Base-by-base conservation (phyloP, 2,888 invertebrate genomes). In the Lingula anatina region DNA sequence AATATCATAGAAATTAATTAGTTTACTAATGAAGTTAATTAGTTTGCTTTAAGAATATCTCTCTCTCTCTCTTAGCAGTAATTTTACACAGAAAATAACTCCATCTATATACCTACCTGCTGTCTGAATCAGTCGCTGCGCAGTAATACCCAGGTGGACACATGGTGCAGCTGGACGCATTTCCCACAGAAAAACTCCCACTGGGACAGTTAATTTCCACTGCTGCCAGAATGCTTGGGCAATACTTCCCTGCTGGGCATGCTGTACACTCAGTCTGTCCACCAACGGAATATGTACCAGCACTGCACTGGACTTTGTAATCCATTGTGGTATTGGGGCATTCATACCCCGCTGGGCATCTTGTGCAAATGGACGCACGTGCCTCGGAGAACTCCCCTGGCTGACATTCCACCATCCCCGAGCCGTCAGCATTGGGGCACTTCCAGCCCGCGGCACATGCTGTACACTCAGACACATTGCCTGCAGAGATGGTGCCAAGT, bases 91-190 rank as follows among this genome's bases (percentile, higher is more conserved):
- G n/a, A n/a, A n/a, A n/a, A n/a, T n/a, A n/a, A n/a, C n/a, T n/a
- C n/a, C n/a, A n/a, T n/a, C n/a, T n/a, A n/a, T n/a, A n/a, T n/a
- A 53, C 64, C 60, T 51, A 71, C 72, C 59, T 59, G 21, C 53
- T 61, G 51, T 65, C 63, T 5, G 54, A 51, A 25, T 50, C 51
- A 2, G 51, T 51, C 35, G 55, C 53, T 15, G 71, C 64, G 56
- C 73, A 73, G 49, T 70, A 66, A 24, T 61, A 62, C 5, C 73
- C 73, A 3, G 53, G 49, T 0, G 68, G 69, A 51, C 73, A 73
- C 20, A 46, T 44, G 0, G 67, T 70, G 49, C 73, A 73, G 1
- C 55, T 43, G 2, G 66, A 58, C 52, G 71, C 68, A 48, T 66
- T 69, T 2, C 64, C 70, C 4, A 57, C 43, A 1, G 71, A 65